These are phyloP conservation scores for Myodes glareolus DNA, from an alignment of 2,113 vertebrate genomes.

Conservation along the genomic window DNA sequence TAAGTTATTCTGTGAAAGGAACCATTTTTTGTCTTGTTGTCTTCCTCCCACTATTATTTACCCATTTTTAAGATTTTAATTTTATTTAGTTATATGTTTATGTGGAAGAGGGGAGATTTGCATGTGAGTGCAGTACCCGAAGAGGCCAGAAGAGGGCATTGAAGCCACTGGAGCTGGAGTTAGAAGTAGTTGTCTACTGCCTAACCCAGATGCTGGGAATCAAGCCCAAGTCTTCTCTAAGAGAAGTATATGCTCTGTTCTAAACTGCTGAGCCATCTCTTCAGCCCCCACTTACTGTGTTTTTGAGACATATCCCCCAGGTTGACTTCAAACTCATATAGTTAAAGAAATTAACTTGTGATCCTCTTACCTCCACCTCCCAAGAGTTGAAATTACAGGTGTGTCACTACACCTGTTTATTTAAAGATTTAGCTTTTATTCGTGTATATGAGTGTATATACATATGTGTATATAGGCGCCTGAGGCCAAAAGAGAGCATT, in stretches of 20 bases:
- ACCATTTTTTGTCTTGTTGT: not conserved
- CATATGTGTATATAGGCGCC: not conserved
- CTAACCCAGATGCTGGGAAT: not conserved
- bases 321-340: not conserved
- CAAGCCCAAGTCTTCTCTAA: not conserved
- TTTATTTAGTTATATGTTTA: not conserved
- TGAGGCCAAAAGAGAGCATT: not conserved
- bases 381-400: not conserved
- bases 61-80: not conserved
- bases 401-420: not conserved
- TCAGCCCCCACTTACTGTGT: not conserved
- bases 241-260: not conserved
- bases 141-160: not conserved
- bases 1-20: not conserved
- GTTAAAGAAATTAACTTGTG: not conserved
- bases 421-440: not conserved
- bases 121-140: not conserved
- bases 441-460: not conserved
- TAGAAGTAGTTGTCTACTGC: not conserved
- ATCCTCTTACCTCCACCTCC: not conserved
- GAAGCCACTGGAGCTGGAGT: not conserved
- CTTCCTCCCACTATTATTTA: constrained; percentile 1
- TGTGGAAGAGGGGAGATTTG: not conserved
- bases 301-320: not conserved
- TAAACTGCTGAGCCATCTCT: not conserved